Conservation (phyloP, 1,140 invertebrate genomes). For the Drosophila setifemur region DNA sequence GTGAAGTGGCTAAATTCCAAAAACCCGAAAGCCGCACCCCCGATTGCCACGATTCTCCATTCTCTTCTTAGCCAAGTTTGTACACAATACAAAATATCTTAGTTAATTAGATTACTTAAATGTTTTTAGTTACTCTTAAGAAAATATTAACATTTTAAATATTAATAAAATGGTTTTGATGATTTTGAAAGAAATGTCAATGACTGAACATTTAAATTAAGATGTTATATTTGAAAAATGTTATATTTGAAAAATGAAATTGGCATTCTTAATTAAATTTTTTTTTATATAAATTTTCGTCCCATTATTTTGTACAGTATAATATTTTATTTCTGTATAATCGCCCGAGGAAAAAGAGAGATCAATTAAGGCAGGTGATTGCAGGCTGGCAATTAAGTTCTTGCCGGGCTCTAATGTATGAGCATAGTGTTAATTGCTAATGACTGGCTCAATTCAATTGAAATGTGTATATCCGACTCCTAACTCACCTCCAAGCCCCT, state of each 20-base stretch:
- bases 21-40: conserved; percentile 18
- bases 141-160: too few relatives aligned
- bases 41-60: not conserved
- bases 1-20: conserved; percentile 21
- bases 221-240: too few relatives aligned
- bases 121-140: too few relatives aligned
- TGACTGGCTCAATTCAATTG: conserved; percentile 48
- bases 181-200: too few relatives aligned
- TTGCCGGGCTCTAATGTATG: conserved; percentile 32
- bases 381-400: conserved; percentile 41
- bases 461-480: conserved; percentile 44
- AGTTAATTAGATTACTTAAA: too few relatives aligned
- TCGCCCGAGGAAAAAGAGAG: not conserved
- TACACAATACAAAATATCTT: too few relatives aligned
- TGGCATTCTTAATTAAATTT: too few relatives aligned
- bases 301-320: not conserved
- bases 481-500: conserved; percentile 24
- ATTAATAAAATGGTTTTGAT: too few relatives aligned
- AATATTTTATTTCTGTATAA: too few relatives aligned
- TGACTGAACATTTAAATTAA: too few relatives aligned
- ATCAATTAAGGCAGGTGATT: conserved; percentile 42
- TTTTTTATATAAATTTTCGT: not conserved
- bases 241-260: too few relatives aligned
- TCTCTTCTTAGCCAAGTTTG: not conserved
- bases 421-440: conserved; percentile 54